Base-by-base conservation (phyloP, 1,140 invertebrate genomes). In the Bilobella aurantiaca region DNA sequence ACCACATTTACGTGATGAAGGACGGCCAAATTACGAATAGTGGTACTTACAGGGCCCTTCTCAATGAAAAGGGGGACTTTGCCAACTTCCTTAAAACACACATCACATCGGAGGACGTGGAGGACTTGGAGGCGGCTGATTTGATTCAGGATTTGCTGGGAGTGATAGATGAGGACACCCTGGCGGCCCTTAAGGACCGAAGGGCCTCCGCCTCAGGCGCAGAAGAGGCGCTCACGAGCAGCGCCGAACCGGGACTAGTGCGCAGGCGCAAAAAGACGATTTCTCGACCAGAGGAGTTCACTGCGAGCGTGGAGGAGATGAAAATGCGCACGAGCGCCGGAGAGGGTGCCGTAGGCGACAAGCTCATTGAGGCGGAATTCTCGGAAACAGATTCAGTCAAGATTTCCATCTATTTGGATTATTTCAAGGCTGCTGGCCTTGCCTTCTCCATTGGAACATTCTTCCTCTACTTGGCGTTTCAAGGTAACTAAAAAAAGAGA, bases 301-400 rank as follows among this genome's bases (percentile, higher is more conserved):
- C n/a, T n/a, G n/a, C n/a, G n/a, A n/a, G n/a, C n/a, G n/a, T n/a
- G n/a, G n/a, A n/a, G n/a, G n/a, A n/a, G n/a, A n/a, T n/a, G n/a
- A n/a, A n/a, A n/a, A n/a, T n/a, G n/a, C n/a, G n/a, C n/a, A n/a
- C n/a, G n/a, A n/a, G n/a, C n/a, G n/a, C n/a, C n/a, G n/a, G n/a
- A n/a, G n/a, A n/a, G n/a, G n/a, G n/a, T n/a, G n/a, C n/a, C n/a
- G n/a, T n/a, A 16, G 25, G 8, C 25, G 47, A 62, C 8, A 67
- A 65, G 30, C 79, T 95, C 1, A 93, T 95, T 72, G 89, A 94
- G 79, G 81, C 80, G 3, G 92, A 96, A 76, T 92, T 91, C 77
- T 80, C 89, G 0, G 89, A 95, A 84, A 93, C 90, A 12, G 91
- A 91, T 69, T 89, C 88, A 76, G 92, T 93, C 0, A 92, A 92